Conservation (phyloP, 2,797 vertebrate genomes). For the Ptychobarbus kaznakovi region DNA sequence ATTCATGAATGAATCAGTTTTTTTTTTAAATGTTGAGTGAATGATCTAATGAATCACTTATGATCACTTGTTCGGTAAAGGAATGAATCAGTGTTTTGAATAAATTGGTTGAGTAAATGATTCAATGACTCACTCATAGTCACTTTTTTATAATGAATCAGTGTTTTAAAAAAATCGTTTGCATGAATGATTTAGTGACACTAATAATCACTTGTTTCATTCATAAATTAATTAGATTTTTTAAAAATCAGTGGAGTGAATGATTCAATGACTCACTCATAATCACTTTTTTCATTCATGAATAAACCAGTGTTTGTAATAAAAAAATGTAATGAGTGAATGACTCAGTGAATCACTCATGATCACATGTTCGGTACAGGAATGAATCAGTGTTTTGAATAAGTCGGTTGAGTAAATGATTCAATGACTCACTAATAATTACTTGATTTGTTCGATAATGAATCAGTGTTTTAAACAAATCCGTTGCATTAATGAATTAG, state of each 20-base stretch:
- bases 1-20: neutral
- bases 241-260: neutral
- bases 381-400: neutral
- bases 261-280: neutral
- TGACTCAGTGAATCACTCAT: neutral
- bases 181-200: neutral
- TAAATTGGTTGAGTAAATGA: neutral
- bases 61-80: too few relatives aligned
- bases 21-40: neutral
- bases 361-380: neutral
- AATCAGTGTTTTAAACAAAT: neutral
- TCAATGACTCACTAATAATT: neutral
- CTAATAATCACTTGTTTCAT: neutral
- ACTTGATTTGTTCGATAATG: neutral
- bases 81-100: neutral
- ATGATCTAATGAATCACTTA: neutral
- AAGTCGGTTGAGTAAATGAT: neutral
- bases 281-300: neutral
- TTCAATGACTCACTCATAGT: neutral
- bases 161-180: neutral
- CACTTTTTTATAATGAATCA: neutral
- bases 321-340: neutral
- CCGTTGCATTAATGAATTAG: neutral
- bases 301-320: neutral
- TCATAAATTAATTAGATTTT: neutral